Base-by-base conservation (phyloP, 2,797 vertebrate genomes). In the Crocidura indochinensis region DNA sequence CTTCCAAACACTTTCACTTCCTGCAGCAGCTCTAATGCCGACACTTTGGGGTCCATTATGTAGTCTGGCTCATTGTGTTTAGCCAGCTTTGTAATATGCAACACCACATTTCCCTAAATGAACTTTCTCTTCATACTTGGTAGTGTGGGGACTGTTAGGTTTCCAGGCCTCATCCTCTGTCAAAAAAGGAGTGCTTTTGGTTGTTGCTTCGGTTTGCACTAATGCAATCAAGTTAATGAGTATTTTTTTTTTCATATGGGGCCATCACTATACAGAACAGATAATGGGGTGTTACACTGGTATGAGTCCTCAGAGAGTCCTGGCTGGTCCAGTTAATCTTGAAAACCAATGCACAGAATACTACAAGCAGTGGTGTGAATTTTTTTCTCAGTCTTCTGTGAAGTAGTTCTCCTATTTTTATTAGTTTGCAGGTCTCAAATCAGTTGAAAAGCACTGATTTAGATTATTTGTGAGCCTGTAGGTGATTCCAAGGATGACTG, bases 121-220 rank as follows among this genome's bases (percentile, higher is more conserved):
- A 65, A 78, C 72, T 81, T 80, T 26, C 65, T 72, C n/a, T 53
- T 80, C 67, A 10, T 44, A 27, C 56, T 49, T 47, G 10, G n/a
- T 46, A 7, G n/a, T 51, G 86, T 47, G 82, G 27, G 51, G 27
- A 77, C 17, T 12, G 0, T 38, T 68, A 24, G 15, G 24, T 19
- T 73, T 5, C 27, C 31, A 81, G 49, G 7, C 26, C 56, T 88
- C 51, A 20, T 31, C 12, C 0, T 0, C 56, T 10, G 29, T 76
- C 56, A 47, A 69, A n/a, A 77, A 62, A 14, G 19, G 49, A 17
- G 22, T 46, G 9, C 62, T 79, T 68, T 79, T 68, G 26, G 22
- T 80, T 68, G 46, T 80, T 77, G 49, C 29, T 87, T 92, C 69
- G 53, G 10, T 90, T 86, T 84, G 11, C 72, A 31, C 17, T 67